Base-by-base conservation (phyloP, 2,888 invertebrate species). In the Sicus ferrugineus region DNA sequence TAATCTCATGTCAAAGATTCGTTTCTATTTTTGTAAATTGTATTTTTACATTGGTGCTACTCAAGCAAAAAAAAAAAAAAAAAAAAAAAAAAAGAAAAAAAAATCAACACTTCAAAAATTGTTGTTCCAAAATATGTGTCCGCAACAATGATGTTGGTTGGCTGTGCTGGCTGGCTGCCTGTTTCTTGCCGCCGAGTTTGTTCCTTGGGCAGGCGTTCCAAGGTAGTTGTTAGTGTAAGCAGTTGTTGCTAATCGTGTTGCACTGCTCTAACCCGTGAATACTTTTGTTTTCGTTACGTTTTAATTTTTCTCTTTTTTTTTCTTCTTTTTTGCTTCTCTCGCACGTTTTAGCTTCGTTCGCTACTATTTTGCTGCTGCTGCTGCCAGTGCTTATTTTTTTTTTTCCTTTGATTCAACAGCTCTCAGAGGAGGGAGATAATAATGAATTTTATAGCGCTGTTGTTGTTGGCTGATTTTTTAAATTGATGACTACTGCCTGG, bases 281-380 rank as follows among this genome's bases (percentile, higher is more conserved):
- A 54, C 66, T 66, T 66, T 66, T 56, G 28, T 66, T 66, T 56
- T 64, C 64, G 64, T 64, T 52, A 50, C 30, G 52, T 64, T 26
- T 61, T 3, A 38, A 16, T 46, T 14, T 52, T 50, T 21, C 62
- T 46, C 14, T 50, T 30, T 31, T 50, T 26, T 38, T 38, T 11
- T 26, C 42, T 16, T 61, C 30, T 46, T 46, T 50, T 50, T 50
- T 21, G 23, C 5, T 11, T 50, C 50, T 16, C 5, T 50, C n/a
- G 23, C 50, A n/a, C 23, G 21, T 50, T 50, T 50, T 50, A 11
- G 38, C 21, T 19, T 50, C 23, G n/a, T n/a, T 42, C 42, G 23
- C 50, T 21, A 21, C 50, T 34, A 6, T 6, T 6, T 50, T 21
- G 21, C 23, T 50, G 3, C 38, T 14, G n/a, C 14, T 61, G 16